Percentiles rank a stretch among this genome's conserved stretches.
These are phyloP conservation scores for Palythoa grandiflora DNA, from an alignment of 92 coral and sea anemone species.

Conservation along the genomic window DNA sequence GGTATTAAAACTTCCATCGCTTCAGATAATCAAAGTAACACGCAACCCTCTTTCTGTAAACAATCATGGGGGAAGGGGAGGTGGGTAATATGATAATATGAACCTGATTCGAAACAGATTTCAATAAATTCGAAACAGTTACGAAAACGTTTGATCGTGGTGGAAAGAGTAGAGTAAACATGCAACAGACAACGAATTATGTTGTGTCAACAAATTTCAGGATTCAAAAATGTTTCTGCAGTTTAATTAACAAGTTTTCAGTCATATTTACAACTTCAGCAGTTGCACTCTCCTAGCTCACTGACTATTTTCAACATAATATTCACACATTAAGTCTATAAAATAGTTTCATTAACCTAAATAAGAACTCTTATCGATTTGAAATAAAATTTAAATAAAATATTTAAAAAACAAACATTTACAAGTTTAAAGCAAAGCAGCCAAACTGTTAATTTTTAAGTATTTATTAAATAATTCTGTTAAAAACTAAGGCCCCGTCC, in stretches of 20 bases:
- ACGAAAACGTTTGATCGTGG: neutral
- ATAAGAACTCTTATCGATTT: no score
- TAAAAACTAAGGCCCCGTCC: neutral
- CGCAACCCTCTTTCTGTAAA: neutral
- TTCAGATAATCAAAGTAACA: neutral
- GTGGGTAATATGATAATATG: neutral
- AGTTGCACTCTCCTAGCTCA: no score
- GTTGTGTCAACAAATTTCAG: neutral
- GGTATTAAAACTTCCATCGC: conserved; percentile 47
- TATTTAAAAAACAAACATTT: no score
- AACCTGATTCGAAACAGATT: neutral
- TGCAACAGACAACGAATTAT: neutral
- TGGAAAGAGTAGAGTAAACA: neutral
- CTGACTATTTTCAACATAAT: no score
- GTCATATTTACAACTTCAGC: no score
- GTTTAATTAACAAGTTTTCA: neutral
- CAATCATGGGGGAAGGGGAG: neutral
- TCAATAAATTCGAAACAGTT: no score
- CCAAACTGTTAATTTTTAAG: no score
- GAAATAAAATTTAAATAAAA: no score
- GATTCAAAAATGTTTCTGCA: neutral
- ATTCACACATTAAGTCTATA: no score
- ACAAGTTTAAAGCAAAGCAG: no score
- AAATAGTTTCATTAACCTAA: no score
- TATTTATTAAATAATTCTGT: neutral